Conservation (phyloP, 2,888 invertebrate genomes). For the Patella ulyssiponensis region DNA sequence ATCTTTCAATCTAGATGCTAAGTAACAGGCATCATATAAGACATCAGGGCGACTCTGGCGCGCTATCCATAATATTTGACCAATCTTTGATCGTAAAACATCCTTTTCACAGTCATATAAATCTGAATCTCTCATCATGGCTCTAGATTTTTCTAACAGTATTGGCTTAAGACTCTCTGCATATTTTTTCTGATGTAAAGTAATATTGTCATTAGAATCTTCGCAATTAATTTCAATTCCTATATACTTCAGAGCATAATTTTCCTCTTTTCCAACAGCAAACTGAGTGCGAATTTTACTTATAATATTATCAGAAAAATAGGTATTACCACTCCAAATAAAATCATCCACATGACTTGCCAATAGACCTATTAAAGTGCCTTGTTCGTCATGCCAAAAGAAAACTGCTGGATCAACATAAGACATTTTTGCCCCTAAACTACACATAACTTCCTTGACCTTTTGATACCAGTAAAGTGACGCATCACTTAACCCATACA, state of each 20-base stretch:
- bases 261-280: constrained; percentile 22
- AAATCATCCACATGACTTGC: constrained; percentile 30
- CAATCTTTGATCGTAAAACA: constrained; percentile 10
- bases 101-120: constrained; percentile 1
- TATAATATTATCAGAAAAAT: constrained; percentile 21
- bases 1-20: not conserved
- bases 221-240: constrained; percentile 17
- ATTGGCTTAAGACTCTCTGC: constrained; percentile 6
- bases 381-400: constrained; percentile 8
- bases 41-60: constrained; percentile 5
- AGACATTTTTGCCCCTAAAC: not conserved
- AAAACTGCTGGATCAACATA: constrained; percentile 14
- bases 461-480: not conserved
- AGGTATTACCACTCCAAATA: constrained; percentile 17
- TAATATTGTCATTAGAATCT: constrained; percentile 4
- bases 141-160: not conserved
- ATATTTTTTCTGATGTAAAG: not conserved
- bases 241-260: constrained; percentile 16
- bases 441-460: not conserved
- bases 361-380: constrained; percentile 14
- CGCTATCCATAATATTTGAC: constrained; percentile 13
- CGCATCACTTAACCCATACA: not conserved
- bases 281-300: constrained; percentile 13
- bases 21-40: not conserved
- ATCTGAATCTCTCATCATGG: not conserved